Conservation (phyloP, 2,113 vertebrate genomes). For the Pteruthius melanotis region DNA sequence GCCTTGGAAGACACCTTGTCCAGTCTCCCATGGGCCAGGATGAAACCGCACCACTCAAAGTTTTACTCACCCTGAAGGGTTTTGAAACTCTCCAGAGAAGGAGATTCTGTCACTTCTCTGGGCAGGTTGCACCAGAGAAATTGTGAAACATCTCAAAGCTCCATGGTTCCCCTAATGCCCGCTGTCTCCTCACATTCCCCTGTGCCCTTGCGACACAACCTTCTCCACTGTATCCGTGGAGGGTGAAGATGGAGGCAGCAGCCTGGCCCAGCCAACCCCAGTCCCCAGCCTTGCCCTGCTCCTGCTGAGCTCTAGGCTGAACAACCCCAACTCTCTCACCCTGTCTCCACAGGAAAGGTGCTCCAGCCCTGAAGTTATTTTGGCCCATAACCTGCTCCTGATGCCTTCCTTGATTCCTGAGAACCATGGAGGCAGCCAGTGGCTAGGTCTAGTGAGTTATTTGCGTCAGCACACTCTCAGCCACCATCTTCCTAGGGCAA, state of each 20-base stretch:
- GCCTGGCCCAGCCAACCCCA: no score
- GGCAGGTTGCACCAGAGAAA: background rate
- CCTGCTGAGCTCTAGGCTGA: background rate
- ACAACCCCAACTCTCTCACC: background rate
- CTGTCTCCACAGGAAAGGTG: background rate
- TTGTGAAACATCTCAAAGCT: background rate
- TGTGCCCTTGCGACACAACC: fast-evolving
- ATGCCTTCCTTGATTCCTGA: no score
- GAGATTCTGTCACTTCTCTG: background rate
- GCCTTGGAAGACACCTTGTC: background rate
- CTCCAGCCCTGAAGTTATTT: background rate
- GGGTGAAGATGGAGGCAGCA: fast-evolving
- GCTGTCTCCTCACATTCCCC: background rate
- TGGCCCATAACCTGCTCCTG: no score
- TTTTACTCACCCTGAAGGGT: background rate
- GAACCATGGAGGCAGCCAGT: no score
- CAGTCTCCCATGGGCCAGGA: fast-evolving
- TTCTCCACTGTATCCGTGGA: fast-evolving
- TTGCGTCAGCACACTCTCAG: background rate
- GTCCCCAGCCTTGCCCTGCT: background rate
- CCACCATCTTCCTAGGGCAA: background rate
- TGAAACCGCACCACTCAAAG: fast-evolving
- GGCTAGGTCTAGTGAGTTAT: no score
- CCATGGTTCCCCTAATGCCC: fast-evolving
- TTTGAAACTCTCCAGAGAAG: background rate